Evolutionary conservation across 2,113 vertebrate species (phyloP), one percentile per base, ranked within the genome.

Genomic region (Leptodactylus fuscus): DNA sequence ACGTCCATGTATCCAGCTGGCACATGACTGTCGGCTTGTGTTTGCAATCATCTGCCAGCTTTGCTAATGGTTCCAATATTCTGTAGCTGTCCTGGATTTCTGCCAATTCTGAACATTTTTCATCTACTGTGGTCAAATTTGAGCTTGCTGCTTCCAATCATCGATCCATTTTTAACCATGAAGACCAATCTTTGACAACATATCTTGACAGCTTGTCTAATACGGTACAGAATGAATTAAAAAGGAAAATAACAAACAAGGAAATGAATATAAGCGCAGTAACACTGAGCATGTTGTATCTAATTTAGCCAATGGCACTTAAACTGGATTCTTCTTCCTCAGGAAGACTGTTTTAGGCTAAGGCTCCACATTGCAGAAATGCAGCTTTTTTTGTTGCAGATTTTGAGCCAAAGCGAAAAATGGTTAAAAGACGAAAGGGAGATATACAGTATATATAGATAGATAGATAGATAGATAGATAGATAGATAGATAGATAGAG

Each of bases 21-120:
- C 29, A 20, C 15, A 36, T 67, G 16, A 34, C 32, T 34, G 29
- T 67, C 32, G 16, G 16, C 15, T 16, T 8, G 7, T 67, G 32
- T 67, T 67, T 67, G 62, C 62, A 67, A 20, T 67, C 32, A 67
- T 36, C 62, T 34, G 62, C 62, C 58, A 62, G 58, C 24, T 36
- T 20, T 67, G 29, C 29, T 34, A 67, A 67, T 3, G 2, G 15
- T 36, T 24, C 62, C 62, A 36, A 20, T 67, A 67, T 67, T 36
- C 5, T 18, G 32, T 67, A 20, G 15, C 32, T 20, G 62, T 6
- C 7, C 32, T 20, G 62, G 6, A 4, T 34, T 15, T 18, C 32
- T 67, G 62, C 5, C 32, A 34, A 20, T 24, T 36, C 0, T 36
- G 5, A 62, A 67, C 29, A 67, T 36, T 36, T 67, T 34, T 34